A percentile compares a stretch with the other conserved stretches of the same genome.
Evolutionary conservation across 2,888 invertebrate species (phyloP).

Genomic region (Campoplex nolae): DNA sequence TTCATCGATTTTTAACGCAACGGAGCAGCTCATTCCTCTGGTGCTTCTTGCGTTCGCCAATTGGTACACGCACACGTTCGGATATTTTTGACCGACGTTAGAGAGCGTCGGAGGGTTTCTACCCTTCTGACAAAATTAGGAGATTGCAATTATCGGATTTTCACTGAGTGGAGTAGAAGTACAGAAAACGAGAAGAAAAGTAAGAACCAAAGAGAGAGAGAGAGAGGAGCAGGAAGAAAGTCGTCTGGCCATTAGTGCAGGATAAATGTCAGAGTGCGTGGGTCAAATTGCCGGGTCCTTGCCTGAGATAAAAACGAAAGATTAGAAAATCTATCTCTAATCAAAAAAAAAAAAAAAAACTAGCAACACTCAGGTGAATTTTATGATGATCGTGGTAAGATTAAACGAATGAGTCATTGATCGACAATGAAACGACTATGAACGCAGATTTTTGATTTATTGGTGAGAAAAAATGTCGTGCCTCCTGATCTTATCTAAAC

Average conservation of each 20-base stretch:
- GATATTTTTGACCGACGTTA: too few relatives aligned
- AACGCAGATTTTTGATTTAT: not conserved
- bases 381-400: not conserved
- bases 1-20: constrained; percentile 67
- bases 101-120: not conserved
- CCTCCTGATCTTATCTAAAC: not conserved
- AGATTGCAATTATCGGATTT: constrained; percentile 78
- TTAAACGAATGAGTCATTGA: not conserved
- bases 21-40: constrained; percentile 54
- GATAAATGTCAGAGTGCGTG: not conserved
- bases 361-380: not conserved
- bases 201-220: not conserved
- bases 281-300: constrained; percentile 22
- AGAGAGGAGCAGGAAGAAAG: not conserved
- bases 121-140: constrained; percentile 65
- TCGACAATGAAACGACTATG: not conserved
- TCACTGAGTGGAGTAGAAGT: constrained; percentile 34
- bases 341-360: not conserved
- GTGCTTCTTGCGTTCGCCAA: constrained; percentile 52
- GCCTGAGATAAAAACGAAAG: constrained; percentile 76
- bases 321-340: constrained; percentile 61
- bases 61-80: constrained; percentile 42
- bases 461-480: not conserved
- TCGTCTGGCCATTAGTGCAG: not conserved
- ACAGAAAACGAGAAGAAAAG: not conserved